Evolutionary conservation across 2,113 vertebrate genomes (phyloP).

Genomic region (Xiphias gladius): DNA sequence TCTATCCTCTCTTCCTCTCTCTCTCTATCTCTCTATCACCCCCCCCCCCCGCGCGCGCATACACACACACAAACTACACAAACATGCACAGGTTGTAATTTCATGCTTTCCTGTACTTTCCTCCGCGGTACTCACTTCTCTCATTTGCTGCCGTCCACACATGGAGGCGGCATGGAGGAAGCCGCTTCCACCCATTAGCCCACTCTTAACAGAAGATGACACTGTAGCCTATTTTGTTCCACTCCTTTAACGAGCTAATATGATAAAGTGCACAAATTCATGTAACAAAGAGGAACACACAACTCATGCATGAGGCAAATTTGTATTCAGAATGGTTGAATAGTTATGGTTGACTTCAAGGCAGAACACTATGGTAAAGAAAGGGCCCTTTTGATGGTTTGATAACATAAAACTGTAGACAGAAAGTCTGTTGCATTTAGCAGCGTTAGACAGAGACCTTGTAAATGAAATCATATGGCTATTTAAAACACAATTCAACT

Average conservation of each 20-base stretch:
- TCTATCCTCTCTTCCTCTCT: constrained; percentile 44
- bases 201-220: constrained; percentile 50
- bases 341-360: constrained; percentile 47
- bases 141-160: constrained; percentile 71
- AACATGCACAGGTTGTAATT: constrained; percentile 80
- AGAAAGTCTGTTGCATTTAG: constrained; percentile 12
- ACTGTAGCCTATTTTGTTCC: constrained; percentile 58
- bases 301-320: constrained; percentile 42
- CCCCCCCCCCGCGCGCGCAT: constrained; percentile 25
- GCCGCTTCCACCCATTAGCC: constrained; percentile 67
- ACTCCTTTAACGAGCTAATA: constrained; percentile 59
- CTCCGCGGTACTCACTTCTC: constrained; percentile 64
- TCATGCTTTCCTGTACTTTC: constrained; percentile 78
- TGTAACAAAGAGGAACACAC: constrained; percentile 45
- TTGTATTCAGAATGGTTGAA: constrained; percentile 43
- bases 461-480: background rate
- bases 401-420: constrained; percentile 4
- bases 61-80: constrained; percentile 54
- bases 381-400: constrained; percentile 17
- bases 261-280: constrained; percentile 61
- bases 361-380: background rate
- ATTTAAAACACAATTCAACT: constrained; percentile 5
- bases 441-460: background rate
- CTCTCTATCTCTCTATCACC: constrained; percentile 12
- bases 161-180: constrained; percentile 62